These are phyloP conservation scores for Noctilio leporinus DNA, from an alignment of 2,113 vertebrate genomes.

Conservation along the genomic window DNA sequence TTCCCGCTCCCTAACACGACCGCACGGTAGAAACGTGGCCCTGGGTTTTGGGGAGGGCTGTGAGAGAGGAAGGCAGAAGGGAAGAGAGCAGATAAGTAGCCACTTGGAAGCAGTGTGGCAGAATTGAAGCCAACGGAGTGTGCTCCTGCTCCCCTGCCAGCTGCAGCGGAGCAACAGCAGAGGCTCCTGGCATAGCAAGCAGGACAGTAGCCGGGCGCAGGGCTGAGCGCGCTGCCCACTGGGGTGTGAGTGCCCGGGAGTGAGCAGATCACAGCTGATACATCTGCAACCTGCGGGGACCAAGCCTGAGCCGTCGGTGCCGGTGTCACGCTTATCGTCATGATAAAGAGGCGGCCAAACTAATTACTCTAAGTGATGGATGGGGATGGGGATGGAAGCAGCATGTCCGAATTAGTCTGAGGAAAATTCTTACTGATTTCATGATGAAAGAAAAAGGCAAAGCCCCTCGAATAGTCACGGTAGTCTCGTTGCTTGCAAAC, in stretches of 20 bases:
- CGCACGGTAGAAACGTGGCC: neutral
- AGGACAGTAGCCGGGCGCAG: too few relatives aligned
- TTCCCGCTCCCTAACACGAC: neutral
- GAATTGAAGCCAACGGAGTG: neutral
- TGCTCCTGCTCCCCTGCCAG: too few relatives aligned
- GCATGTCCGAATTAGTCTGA: conserved; percentile 24
- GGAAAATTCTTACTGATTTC: conserved; percentile 34
- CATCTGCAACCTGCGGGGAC: conserved; percentile 24
- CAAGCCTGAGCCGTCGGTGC: neutral
- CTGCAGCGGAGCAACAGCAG: neutral
- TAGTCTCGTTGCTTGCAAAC: neutral
- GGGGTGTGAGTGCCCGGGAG: conserved; percentile 8
- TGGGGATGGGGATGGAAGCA: neutral
- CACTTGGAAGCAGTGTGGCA: neutral
- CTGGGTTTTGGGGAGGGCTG: neutral
- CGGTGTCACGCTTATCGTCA: conserved; percentile 29
- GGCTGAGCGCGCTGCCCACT: conserved; percentile 14
- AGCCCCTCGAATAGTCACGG: neutral
- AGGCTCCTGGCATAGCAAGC: neutral
- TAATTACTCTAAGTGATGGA: conserved; percentile 39
- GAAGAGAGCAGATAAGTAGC: neutral
- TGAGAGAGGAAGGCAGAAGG: neutral
- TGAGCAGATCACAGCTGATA: conserved; percentile 45
- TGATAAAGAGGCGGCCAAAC: conserved; percentile 35
- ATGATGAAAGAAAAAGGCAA: conserved; percentile 5